phyloP scores from a whole-genome alignment of 2,888 invertebrate species.

The Meliscaeva auricollis region DNA sequence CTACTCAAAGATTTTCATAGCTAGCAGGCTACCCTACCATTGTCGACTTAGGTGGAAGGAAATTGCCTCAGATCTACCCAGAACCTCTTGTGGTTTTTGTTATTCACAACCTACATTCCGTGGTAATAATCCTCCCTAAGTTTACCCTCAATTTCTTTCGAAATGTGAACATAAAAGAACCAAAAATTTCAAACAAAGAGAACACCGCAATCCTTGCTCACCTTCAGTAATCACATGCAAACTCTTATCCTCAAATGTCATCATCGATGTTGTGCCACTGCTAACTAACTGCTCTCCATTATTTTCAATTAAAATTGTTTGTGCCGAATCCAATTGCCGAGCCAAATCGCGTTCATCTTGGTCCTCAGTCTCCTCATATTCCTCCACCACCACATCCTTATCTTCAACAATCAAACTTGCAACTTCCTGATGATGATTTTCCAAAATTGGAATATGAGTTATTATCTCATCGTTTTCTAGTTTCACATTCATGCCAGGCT shows the following conservation, averaged over 20 bases:
- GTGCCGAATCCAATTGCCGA: conserved; percentile 11
- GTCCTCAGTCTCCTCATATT: conserved; percentile 5
- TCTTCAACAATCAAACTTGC: conserved; percentile 43
- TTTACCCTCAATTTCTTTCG: no score
- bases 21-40: no score
- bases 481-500: conserved; percentile 24
- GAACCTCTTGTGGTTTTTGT: no score
- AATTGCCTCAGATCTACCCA: no score
- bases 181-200: background rate
- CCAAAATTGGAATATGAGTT: conserved; percentile 37
- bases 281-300: background rate
- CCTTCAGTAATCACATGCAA: conserved; percentile 59
- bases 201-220: background rate
- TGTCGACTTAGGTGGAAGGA: no score
- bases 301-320: conserved; percentile 27
- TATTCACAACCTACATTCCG: no score
- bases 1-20: no score
- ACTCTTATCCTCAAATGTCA: conserved; percentile 26
- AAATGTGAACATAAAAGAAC: background rate
- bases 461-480: conserved; percentile 9
- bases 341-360: background rate
- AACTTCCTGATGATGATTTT: conserved; percentile 27
- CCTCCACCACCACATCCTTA: background rate
- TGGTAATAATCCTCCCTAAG: no score
- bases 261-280: background rate